Evolutionary conservation across 2,113 vertebrate genomes (phyloP), one percentile per base, ranked within the genome.

Genomic region (Mellivora capensis): DNA sequence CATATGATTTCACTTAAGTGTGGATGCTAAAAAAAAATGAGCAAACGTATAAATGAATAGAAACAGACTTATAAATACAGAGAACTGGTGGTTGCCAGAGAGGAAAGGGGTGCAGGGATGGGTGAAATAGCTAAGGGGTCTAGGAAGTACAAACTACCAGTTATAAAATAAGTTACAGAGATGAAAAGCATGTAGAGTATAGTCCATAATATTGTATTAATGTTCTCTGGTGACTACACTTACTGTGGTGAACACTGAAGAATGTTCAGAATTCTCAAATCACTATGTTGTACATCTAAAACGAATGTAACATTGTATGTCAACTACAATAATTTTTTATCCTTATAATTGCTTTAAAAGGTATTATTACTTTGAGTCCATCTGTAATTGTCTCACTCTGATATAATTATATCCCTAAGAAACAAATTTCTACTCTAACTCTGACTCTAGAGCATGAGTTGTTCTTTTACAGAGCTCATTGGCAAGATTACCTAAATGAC

Each of bases 401-500:
- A 77, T 72, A 5, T 67, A 84, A 54, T 87, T 52, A 85, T 76
- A 34, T 79, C n/a, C 37, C 47, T 88, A 95, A 92, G 61, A 79
- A 93, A 47, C 90, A 42, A 34, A 88, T 61, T 85, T 93, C 77
- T 72, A 89, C n/a, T 87, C 47, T 86, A 72, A 94, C 9, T 85
- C 69, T 80, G 2, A 64, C 21, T 81, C 17, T 64, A 93, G 44
- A 94, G 39, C 6, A 81, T 15, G 83, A 90, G 47, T 74, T 77
- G 3, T 79, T 74, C 61, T 79, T 90, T 90, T 80, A 83, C 4
- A 96, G 83, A 86, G 27, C 6, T 74, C 18, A 85, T 37, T 86
- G 69, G 81, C 25, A 61, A 87, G 23, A 94, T 93, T 39, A 90
- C n/a, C 29, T 91, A 97, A 93, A 90, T 61, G 14, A 62, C 29